A percentile compares a stretch with the other conserved stretches of the same genome.
Evolutionary conservation across 2,113 vertebrate species (phyloP).

Genomic region (Vimba vimba): DNA sequence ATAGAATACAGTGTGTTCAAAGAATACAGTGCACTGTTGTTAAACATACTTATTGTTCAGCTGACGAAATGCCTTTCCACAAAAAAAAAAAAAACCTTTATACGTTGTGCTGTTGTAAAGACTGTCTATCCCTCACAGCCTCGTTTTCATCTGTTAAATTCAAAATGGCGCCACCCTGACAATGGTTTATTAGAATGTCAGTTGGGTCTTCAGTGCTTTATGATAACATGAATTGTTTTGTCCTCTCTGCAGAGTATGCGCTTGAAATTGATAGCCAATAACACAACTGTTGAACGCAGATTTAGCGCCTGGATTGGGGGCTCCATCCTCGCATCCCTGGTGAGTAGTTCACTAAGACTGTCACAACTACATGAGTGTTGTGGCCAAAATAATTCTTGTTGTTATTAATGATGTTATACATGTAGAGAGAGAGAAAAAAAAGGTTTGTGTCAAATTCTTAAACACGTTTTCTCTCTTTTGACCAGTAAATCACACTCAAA

Average conservation of each 20-base stretch:
- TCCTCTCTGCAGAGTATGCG: conserved; percentile 90
- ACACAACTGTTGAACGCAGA: conserved; percentile 93
- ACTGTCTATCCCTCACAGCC: neutral
- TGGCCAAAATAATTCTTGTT: neutral
- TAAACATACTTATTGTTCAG: neutral
- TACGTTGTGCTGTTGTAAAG: neutral
- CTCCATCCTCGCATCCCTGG: conserved; percentile 96
- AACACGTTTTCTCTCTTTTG: too few relatives aligned
- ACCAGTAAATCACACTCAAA: too few relatives aligned
- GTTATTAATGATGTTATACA: too few relatives aligned
- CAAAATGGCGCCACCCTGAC: neutral
- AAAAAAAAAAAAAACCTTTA: neutral
- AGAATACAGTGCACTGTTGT: neutral
- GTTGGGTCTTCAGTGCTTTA: neutral
- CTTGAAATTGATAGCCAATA: conserved; percentile 97
- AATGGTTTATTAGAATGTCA: neutral
- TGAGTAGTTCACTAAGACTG: conserved; percentile 68
- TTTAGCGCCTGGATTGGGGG: conserved; percentile 99
- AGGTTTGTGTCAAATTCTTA: too few relatives aligned
- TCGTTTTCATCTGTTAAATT: neutral
- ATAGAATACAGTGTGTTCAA: neutral
- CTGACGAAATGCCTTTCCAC: too few relatives aligned
- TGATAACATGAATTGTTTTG: neutral
- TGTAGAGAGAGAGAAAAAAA: too few relatives aligned
- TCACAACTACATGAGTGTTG: neutral